These are phyloP conservation scores for Cygnus buccinator DNA, from an alignment of 2,113 vertebrate species.

Conservation along the genomic window DNA sequence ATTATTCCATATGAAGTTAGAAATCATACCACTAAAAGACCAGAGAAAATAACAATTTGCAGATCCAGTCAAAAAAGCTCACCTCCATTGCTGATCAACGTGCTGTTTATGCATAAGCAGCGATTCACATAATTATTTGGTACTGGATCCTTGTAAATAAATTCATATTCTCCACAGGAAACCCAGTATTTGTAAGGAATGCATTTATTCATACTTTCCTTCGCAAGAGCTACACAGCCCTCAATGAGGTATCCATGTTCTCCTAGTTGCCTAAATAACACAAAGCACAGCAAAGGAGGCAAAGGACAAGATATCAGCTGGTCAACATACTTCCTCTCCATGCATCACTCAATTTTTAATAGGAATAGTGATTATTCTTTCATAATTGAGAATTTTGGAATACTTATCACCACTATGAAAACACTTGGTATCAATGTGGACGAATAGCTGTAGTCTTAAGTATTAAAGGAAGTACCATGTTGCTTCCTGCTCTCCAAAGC, in stretches of 20 bases:
- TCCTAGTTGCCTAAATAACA: constrained; percentile 70
- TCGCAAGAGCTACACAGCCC: constrained; percentile 72
- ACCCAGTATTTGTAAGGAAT: constrained; percentile 90
- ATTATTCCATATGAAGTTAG: background rate
- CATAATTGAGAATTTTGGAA: background rate
- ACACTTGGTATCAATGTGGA: background rate
- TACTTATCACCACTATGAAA: background rate
- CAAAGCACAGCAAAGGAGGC: background rate
- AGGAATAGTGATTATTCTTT: background rate
- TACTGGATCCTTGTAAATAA: constrained; percentile 43
- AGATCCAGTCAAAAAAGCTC: background rate
- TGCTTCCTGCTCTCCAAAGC: background rate
- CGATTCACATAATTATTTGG: background rate
- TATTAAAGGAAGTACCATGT: background rate
- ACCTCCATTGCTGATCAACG: background rate
- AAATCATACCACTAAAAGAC: background rate
- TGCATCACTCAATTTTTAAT: rapidly evolving
- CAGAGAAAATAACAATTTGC: rapidly evolving
- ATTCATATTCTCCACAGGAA: constrained; percentile 22
- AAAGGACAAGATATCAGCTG: background rate
- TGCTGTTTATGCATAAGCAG: background rate
- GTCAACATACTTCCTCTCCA: background rate
- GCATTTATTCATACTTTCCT: background rate
- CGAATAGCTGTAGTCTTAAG: rapidly evolving
- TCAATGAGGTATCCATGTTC: constrained; percentile 82